Evolutionary conservation across 2,797 vertebrate genomes (phyloP).

Genomic region (Morus bassanus): DNA sequence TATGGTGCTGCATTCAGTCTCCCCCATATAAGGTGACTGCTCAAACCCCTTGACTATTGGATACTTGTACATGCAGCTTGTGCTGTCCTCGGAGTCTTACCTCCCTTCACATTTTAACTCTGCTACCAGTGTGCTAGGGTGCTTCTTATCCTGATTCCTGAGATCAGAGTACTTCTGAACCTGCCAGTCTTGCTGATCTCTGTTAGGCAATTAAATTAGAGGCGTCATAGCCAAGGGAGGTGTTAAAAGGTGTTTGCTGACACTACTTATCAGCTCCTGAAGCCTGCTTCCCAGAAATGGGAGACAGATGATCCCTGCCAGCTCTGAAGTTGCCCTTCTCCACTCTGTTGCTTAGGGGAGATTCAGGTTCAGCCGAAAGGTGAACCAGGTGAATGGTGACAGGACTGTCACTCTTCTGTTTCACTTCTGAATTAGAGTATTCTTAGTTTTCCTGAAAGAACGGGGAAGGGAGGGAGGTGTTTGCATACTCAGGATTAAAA

Average conservation of each 20-base stretch:
- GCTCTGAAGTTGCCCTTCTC: conserved; percentile 8
- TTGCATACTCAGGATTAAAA: background rate
- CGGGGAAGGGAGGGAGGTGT: background rate
- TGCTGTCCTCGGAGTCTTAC: background rate
- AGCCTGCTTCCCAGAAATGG: background rate
- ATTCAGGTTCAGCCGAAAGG: background rate
- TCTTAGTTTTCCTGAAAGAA: background rate
- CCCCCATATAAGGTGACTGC: background rate
- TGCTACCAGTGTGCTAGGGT: background rate
- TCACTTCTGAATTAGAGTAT: background rate
- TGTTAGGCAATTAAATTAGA: conserved; percentile 53
- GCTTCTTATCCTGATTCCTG: background rate
- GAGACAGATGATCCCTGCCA: background rate
- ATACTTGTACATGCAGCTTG: rapidly evolving
- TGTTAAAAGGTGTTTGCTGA: conserved; percentile 20
- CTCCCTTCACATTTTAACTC: background rate
- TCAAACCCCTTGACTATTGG: background rate
- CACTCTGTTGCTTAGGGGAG: background rate
- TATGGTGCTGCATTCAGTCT: rapidly evolving
- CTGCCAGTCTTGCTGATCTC: conserved; percentile 19
- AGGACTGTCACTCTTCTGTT: background rate
- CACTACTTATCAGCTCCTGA: background rate
- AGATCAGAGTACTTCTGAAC: conserved; percentile 38
- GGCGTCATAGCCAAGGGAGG: conserved; percentile 5
- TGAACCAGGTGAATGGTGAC: background rate